Conservation (phyloP, 2,888 invertebrate genomes). For the Epinotia bilunana region DNA sequence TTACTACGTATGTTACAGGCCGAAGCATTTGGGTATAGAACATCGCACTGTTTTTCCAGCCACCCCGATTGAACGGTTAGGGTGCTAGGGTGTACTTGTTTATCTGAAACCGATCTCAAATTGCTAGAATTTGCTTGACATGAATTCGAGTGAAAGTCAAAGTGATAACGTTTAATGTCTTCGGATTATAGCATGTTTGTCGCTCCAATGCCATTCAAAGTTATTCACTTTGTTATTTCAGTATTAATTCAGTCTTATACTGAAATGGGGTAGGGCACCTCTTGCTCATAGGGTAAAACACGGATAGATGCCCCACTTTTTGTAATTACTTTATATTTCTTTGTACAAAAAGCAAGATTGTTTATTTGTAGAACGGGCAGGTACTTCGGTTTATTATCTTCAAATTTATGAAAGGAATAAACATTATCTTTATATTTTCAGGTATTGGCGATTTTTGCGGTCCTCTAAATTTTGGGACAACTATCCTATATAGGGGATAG, state of each 20-base stretch:
- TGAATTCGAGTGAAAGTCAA: constrained; percentile 13
- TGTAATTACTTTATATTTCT: too few species aligned
- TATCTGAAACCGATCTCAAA: constrained; percentile 16
- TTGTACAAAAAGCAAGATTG: too few species aligned
- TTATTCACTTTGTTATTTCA: background rate
- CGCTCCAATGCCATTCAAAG: background rate
- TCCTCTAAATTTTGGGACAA: too few species aligned
- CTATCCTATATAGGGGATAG: too few species aligned
- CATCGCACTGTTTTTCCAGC: constrained; percentile 4
- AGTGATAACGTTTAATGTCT: constrained; percentile 1
- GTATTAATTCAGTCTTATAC: background rate
- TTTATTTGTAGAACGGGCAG: too few species aligned
- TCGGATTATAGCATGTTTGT: background rate
- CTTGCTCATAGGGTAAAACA: too few species aligned
- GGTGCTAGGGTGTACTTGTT: background rate
- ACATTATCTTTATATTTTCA: too few species aligned
- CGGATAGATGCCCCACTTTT: too few species aligned
- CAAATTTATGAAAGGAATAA: too few species aligned
- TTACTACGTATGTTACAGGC: background rate
- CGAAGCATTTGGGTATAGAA: background rate
- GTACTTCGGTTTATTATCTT: too few species aligned
- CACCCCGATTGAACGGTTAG: background rate
- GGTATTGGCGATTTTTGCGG: too few species aligned
- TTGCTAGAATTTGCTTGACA: background rate
- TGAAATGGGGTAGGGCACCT: too few species aligned